Evolutionary conservation across 1,140 invertebrate species (phyloP).

Genomic region (Radopholus similis): DNA sequence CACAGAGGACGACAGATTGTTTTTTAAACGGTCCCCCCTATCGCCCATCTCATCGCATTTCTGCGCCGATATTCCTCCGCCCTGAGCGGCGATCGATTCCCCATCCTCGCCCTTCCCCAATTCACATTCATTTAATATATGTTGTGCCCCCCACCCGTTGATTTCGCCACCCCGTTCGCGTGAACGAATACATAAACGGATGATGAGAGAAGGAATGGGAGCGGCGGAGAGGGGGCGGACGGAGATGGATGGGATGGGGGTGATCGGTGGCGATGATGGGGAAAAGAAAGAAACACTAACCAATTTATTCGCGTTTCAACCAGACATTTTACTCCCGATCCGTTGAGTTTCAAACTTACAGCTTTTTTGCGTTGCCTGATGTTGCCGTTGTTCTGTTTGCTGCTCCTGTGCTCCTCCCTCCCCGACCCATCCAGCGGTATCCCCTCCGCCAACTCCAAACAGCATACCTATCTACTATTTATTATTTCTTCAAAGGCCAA

Average conservation of each 20-base stretch:
- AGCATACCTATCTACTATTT: too few species aligned
- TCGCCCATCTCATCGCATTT: not conserved
- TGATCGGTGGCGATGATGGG: too few species aligned
- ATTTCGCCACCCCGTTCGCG: not conserved
- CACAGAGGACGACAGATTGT: not conserved
- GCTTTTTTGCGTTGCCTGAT: too few species aligned
- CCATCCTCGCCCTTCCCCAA: not conserved
- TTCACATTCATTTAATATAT: not conserved
- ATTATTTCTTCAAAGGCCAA: too few species aligned
- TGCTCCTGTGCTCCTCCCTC: too few species aligned
- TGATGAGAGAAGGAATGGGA: not conserved
- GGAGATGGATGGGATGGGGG: too few species aligned
- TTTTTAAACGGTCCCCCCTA: conserved; percentile 1
- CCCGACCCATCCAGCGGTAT: not conserved
- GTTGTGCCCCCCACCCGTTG: not conserved
- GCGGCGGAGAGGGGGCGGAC: not conserved
- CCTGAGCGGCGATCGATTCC: not conserved
- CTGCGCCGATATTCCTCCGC: not conserved
- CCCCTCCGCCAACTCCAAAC: too few species aligned
- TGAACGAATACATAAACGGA: not conserved
- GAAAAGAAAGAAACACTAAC: too few species aligned
- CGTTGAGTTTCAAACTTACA: too few species aligned
- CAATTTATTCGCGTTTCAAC: too few species aligned
- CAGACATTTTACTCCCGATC: too few species aligned
- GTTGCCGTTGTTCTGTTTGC: too few species aligned